Conservation (phyloP, 2,797 vertebrate genomes). For the Mastacembelus armatus region DNA sequence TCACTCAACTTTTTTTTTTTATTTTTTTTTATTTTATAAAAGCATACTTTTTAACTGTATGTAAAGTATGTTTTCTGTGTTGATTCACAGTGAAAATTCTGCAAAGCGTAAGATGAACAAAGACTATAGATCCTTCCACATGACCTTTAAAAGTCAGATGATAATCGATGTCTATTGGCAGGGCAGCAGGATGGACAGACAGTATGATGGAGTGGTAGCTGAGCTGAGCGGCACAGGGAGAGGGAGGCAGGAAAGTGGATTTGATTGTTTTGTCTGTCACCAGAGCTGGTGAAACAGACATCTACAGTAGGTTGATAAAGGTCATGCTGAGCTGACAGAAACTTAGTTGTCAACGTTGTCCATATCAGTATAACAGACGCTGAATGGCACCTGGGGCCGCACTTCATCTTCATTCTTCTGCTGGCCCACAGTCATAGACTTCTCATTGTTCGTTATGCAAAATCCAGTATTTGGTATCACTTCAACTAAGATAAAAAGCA, state of each 20-base stretch:
- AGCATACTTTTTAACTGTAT: too few relatives aligned
- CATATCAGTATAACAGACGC: conserved; percentile 13
- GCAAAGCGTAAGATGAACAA: neutral
- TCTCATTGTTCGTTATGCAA: neutral
- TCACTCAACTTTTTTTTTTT: too few relatives aligned
- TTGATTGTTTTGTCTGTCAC: conserved; percentile 37
- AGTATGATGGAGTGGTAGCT: conserved; percentile 6
- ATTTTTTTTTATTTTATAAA: too few relatives aligned
- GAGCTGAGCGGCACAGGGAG: conserved; percentile 1
- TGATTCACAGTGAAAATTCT: neutral
- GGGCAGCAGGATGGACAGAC: conserved; percentile 1
- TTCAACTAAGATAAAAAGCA: neutral
- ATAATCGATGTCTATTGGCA: neutral
- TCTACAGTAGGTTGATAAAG: conserved; percentile 13
- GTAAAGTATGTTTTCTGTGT: too few relatives aligned
- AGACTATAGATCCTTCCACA: neutral
- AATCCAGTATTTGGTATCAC: neutral
- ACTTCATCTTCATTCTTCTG: neutral
- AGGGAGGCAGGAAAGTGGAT: conserved; percentile 32
- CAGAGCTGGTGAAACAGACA: conserved; percentile 23
- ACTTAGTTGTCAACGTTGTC: conserved; percentile 20
- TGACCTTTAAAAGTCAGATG: neutral
- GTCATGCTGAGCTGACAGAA: conserved; percentile 53
- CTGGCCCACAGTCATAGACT: neutral
- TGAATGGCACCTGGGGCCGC: neutral